Evolutionary conservation across 2,888 invertebrate species (phyloP), one percentile per base, ranked within the genome.

Genomic region (Linnaemya vulpina): DNA sequence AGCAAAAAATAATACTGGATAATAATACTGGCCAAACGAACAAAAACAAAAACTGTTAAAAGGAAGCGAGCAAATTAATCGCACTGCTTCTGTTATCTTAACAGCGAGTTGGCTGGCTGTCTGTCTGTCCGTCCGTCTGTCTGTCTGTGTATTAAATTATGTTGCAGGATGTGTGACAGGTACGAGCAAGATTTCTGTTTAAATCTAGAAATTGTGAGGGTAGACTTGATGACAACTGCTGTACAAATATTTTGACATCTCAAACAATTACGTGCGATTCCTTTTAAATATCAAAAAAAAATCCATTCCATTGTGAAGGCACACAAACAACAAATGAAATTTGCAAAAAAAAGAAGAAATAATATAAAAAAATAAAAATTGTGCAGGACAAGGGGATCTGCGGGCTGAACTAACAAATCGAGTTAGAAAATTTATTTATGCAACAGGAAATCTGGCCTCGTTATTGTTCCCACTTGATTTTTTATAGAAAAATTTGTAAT

Each of bases 181-280:
- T 67, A 77, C 46, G 63, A 51, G 10, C 3, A 49, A 35, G 35
- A 46, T 13, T 40, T 38, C 62, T 25, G 8, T 53, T 13, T 65
- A 13, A 30, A 17, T 46, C 49, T 79, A 20, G 74, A 49, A 68
- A 71, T 35, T 73, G 76, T 58, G 55, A 78, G 81, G 81, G 81
- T 74, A 86, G 79, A 73, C 77, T 60, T 74, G 65, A 58, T 87
- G 87, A 87, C 86, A 85, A 86, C 82, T 86, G 79, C 79, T 87
- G 86, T 86, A 84, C 85, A 87, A 87, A 87, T 87, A 87, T 87
- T 87, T 87, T 87, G 87, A 87, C 87, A 87, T 79, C 82, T 75
- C 67, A 67, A 75, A 60, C 75, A 80, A 81, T 81, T 58, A 38
- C 22, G 1, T n/a, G 49, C 11, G 55, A 74, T 74, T 80, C 49